These are phyloP conservation scores for Sphyrna mokarran DNA, from an alignment of 2,113 vertebrate genomes.

Conservation along the genomic window DNA sequence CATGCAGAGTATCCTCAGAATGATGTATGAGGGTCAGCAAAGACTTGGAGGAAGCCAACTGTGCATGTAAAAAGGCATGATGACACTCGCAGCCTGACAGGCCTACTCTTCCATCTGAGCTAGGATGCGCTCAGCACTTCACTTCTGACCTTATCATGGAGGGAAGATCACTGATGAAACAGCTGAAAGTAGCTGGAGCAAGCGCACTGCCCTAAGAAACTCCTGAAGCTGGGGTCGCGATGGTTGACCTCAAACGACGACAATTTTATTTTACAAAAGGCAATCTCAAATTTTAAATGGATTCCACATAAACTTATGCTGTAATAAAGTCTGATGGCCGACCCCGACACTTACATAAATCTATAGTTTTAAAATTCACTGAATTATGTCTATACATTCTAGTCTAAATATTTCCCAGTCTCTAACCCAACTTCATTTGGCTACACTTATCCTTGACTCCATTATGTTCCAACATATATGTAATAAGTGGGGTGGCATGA, in stretches of 20 bases:
- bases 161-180: background rate
- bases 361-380: background rate
- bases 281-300: background rate
- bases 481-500: too few relatives aligned
- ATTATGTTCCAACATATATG: background rate
- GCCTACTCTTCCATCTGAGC: too few relatives aligned
- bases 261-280: too few relatives aligned
- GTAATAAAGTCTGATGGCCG: background rate
- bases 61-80: too few relatives aligned
- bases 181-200: background rate
- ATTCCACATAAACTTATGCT: background rate
- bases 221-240: too few relatives aligned
- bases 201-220: too few relatives aligned
- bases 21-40: too few relatives aligned
- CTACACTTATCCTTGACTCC: background rate
- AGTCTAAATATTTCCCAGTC: background rate
- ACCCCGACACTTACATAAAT: background rate
- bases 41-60: too few relatives aligned
- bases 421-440: background rate
- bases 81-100: too few relatives aligned
- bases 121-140: too few relatives aligned
- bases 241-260: too few relatives aligned
- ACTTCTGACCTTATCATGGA: background rate
- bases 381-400: background rate
- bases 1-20: too few relatives aligned